These are phyloP conservation scores for Mico argentatus DNA, from an alignment of 2,797 vertebrate genomes.

Conservation along the genomic window DNA sequence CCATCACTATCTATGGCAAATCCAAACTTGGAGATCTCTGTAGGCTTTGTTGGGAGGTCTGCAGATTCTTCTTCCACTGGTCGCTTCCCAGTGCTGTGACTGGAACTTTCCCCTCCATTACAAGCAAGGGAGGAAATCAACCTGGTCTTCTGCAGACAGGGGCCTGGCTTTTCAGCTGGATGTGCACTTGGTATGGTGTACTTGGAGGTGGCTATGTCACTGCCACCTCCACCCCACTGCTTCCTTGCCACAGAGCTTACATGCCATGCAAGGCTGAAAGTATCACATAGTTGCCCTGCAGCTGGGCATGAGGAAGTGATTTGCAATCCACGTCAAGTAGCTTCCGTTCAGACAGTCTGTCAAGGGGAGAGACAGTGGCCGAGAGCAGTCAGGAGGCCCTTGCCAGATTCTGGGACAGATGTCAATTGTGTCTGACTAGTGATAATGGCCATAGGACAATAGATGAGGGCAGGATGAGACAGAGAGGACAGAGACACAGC, in stretches of 20 bases:
- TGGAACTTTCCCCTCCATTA: constrained; percentile 94
- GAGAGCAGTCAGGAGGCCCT: neutral
- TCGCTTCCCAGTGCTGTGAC: constrained; percentile 91
- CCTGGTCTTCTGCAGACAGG: neutral
- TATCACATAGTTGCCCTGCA: neutral
- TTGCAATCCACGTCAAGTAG: no score
- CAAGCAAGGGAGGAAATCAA: constrained; percentile 50
- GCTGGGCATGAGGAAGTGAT: neutral
- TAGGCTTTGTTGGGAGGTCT: constrained; percentile 88
- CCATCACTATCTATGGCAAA: constrained; percentile 91
- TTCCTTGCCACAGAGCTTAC: neutral
- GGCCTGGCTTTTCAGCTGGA: neutral
- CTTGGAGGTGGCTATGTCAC: neutral
- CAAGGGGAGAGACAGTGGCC: neutral
- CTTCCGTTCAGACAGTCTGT: no score
- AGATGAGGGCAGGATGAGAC: neutral
- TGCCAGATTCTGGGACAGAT: neutral
- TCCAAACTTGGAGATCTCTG: constrained; percentile 96
- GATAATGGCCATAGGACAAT: neutral
- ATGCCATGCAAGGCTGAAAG: neutral
- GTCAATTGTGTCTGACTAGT: neutral
- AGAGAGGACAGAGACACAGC: no score
- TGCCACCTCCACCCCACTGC: neutral
- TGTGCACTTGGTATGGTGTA: neutral
- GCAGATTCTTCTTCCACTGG: constrained; percentile 89